Evolutionary conservation across 2,797 vertebrate species (phyloP).

Genomic region (Dryobates pubescens): DNA sequence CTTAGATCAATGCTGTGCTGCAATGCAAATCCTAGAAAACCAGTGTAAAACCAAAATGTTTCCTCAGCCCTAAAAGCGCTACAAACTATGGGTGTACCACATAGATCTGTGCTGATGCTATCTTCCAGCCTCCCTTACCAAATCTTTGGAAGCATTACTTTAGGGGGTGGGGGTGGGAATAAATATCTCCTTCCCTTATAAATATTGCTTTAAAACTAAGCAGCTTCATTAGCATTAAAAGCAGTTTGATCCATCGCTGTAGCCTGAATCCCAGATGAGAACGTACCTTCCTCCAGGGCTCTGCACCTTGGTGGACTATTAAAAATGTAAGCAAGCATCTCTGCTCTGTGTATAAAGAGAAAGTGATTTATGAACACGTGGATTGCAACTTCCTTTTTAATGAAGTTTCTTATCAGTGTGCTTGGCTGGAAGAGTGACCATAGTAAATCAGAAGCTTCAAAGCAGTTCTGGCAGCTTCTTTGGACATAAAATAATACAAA

Average conservation of each 20-base stretch:
- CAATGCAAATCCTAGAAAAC: background rate
- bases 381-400: conserved; percentile 30
- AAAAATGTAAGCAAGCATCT: conserved; percentile 9
- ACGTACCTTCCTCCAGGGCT: background rate
- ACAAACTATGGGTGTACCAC: accelerated
- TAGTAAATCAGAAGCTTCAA: conserved; percentile 2
- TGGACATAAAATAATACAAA: background rate
- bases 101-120: background rate
- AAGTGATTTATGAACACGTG: background rate
- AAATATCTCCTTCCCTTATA: background rate
- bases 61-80: background rate
- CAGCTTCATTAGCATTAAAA: background rate
- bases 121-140: accelerated
- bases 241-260: background rate
- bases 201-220: background rate
- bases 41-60: background rate
- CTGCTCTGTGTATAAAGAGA: background rate
- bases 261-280: background rate
- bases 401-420: conserved; percentile 2
- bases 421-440: background rate
- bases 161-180: too few relatives aligned
- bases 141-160: background rate
- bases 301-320: background rate
- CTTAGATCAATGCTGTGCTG: background rate
- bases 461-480: background rate